These are phyloP conservation scores for Arge pagana DNA, from an alignment of 2,888 invertebrate species.

Conservation along the genomic window DNA sequence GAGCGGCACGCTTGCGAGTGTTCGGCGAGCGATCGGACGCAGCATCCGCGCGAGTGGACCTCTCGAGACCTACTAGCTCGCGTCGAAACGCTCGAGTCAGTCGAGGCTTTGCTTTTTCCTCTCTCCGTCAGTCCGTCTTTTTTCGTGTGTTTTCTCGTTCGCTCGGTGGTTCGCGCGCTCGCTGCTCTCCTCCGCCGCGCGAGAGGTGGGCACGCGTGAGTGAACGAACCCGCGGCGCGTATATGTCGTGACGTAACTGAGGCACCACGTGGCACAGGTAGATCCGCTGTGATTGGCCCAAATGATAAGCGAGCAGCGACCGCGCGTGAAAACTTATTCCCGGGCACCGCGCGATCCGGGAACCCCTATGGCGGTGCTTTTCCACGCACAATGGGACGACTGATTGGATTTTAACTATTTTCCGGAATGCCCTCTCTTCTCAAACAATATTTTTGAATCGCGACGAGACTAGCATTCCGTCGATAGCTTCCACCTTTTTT, in stretches of 20 bases:
- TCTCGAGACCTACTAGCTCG: conserved; percentile 44
- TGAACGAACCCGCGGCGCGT: conserved; percentile 1
- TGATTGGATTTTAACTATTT: conserved; percentile 13
- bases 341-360: not conserved
- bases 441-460: not conserved
- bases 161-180: conserved; percentile 1
- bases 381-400: not conserved
- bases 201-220: not conserved
- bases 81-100: conserved; percentile 9
- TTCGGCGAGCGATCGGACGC: conserved; percentile 21
- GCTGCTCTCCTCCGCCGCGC: not conserved
- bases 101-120: conserved; percentile 7
- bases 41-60: conserved; percentile 40
- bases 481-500: too few relatives aligned
- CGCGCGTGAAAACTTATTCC: not conserved
- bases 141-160: not conserved
- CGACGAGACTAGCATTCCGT: too few relatives aligned
- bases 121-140: not conserved
- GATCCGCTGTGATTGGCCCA: not conserved
- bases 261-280: conserved; percentile 12
- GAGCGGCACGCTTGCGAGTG: conserved; percentile 12
- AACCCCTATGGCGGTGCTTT: not conserved
- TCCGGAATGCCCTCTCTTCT: conserved; percentile 1
- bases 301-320: not conserved
- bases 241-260: conserved; percentile 1